phyloP scores from a whole-genome alignment of 2,888 invertebrate genomes.

The Minunthozetes semirufus region DNA sequence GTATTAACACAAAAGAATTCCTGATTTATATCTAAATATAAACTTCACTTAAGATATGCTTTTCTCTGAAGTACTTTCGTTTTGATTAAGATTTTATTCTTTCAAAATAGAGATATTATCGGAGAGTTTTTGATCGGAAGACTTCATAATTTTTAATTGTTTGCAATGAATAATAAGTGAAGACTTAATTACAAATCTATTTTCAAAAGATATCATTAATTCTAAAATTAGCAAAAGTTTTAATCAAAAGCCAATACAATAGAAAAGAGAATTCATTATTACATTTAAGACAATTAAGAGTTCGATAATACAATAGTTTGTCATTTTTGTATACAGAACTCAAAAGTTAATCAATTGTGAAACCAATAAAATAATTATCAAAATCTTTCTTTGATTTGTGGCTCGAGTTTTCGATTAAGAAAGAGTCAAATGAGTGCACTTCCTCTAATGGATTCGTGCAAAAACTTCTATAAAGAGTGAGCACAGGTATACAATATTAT shows the following conservation, averaged over 20 bases:
- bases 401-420: background rate
- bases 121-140: too few relatives aligned
- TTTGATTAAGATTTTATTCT: too few relatives aligned
- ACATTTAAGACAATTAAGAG: background rate
- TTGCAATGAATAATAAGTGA: too few relatives aligned
- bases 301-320: background rate
- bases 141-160: too few relatives aligned
- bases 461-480: background rate
- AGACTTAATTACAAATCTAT: too few relatives aligned
- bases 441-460: conserved; percentile 3
- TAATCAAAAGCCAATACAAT: background rate
- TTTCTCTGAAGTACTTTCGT: too few relatives aligned
- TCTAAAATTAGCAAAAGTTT: background rate
- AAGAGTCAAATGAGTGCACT: background rate
- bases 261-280: background rate
- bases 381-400: background rate
- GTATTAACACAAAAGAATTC: background rate
- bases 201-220: background rate
- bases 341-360: background rate
- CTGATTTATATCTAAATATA: background rate
- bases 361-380: background rate
- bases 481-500: background rate
- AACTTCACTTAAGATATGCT: too few relatives aligned
- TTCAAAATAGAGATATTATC: too few relatives aligned
- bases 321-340: background rate